A percentile compares a stretch with the other conserved stretches of the same genome.
These are phyloP conservation scores for Mizuhopecten yessoensis DNA, from an alignment of 1,140 invertebrate genomes.

Conservation along the genomic window DNA sequence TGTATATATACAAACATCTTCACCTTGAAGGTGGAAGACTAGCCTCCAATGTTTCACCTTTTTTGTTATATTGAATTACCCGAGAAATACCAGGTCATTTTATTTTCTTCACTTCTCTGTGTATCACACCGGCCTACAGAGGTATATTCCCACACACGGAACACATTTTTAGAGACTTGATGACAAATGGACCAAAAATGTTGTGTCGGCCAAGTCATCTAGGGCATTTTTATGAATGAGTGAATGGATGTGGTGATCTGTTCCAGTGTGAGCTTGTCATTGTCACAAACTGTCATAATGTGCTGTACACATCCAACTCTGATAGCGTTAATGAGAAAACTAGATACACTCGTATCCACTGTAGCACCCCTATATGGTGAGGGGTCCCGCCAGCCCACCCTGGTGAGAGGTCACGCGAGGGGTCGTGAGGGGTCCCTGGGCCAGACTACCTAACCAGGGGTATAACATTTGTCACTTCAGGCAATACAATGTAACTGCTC, in stretches of 20 bases:
- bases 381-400: conserved; percentile 10
- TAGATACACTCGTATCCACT: conserved; percentile 7
- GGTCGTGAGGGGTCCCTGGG: conserved; percentile 6
- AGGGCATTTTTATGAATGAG: conserved; percentile 33
- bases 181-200: conserved; percentile 33
- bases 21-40: conserved; percentile 13
- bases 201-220: not conserved
- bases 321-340: not conserved
- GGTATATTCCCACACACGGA: not conserved
- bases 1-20: conserved; percentile 35
- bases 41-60: not conserved
- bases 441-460: not conserved
- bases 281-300: conserved; percentile 29
- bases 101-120: conserved; percentile 28
- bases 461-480: conserved; percentile 34
- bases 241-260: conserved; percentile 5
- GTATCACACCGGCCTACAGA: not conserved
- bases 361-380: conserved; percentile 4
- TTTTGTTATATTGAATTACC: conserved; percentile 40
- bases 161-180: conserved; percentile 8
- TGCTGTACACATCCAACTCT: conserved; percentile 4
- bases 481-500: not conserved
- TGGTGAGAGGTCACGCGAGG: conserved; percentile 36
- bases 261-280: conserved; percentile 6
- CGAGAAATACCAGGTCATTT: conserved; percentile 16